phyloP scores from a whole-genome alignment of 2,797 vertebrate species.

The Trichosurus vulpecula region DNA sequence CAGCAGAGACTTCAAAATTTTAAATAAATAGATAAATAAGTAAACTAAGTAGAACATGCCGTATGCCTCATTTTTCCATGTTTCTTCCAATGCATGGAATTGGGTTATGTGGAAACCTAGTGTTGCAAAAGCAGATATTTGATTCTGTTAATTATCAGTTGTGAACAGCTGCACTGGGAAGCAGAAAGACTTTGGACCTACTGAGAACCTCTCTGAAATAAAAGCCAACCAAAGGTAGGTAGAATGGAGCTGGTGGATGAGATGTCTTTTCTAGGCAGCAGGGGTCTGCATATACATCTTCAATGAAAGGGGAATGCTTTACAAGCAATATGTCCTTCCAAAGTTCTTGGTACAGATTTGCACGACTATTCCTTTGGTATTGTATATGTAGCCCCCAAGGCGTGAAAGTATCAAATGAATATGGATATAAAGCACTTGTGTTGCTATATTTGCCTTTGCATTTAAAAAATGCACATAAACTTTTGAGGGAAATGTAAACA shows the following conservation, averaged over 20 bases:
- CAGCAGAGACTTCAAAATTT: constrained; percentile 52
- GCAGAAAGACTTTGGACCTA: constrained; percentile 48
- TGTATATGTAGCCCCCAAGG: not conserved
- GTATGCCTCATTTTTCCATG: not conserved
- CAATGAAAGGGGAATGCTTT: constrained; percentile 52
- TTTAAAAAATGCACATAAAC: not conserved
- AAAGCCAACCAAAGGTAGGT: constrained; percentile 65
- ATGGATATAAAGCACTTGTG: not conserved
- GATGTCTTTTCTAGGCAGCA: constrained; percentile 48
- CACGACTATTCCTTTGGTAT: constrained; percentile 16
- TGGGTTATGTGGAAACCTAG: constrained; percentile 2
- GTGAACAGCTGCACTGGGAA: constrained; percentile 67
- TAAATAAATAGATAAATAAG: not conserved
- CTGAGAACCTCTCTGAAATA: constrained; percentile 46
- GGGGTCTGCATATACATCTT: constrained; percentile 48
- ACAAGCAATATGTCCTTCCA: not conserved
- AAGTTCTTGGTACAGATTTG: constrained; percentile 27
- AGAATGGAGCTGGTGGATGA: constrained; percentile 61
- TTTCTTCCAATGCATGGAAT: constrained; percentile 25
- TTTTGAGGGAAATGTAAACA: not conserved
- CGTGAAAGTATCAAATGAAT: not conserved
- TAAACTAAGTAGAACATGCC: not conserved
- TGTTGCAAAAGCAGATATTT: constrained; percentile 6
- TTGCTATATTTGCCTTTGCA: not conserved
- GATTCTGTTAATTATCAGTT: constrained; percentile 66